Percentiles rank a stretch among this genome's conserved stretches.
phyloP scores from a whole-genome alignment of 2,113 vertebrate species.

The Bostrychus sinensis region DNA sequence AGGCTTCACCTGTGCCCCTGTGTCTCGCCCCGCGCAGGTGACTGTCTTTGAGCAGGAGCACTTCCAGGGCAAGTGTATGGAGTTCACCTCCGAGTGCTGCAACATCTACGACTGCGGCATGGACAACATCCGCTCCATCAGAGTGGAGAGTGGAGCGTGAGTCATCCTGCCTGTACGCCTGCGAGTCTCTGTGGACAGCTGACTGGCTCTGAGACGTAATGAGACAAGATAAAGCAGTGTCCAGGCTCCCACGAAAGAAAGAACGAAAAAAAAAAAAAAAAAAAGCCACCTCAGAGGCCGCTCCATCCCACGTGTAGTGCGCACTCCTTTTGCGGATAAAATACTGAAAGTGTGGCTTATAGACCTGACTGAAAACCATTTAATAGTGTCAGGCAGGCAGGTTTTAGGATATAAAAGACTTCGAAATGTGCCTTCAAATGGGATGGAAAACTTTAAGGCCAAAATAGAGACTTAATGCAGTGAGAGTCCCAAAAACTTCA shows the following conservation, averaged over 20 bases:
- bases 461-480: not conserved
- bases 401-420: not conserved
- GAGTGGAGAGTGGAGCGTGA: conserved; percentile 77
- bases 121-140: conserved; percentile 75
- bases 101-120: conserved; percentile 73
- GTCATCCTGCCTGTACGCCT: conserved; percentile 67
- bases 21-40: conserved; percentile 48
- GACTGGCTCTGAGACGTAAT: conserved; percentile 33
- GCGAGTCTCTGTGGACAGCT: conserved; percentile 48
- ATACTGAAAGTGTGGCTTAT: not conserved
- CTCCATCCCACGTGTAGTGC: not conserved
- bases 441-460: not conserved
- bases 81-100: conserved; percentile 72
- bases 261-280: not conserved
- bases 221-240: conserved; percentile 8
- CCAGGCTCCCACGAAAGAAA: conserved; percentile 15
- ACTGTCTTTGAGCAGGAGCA: conserved; percentile 73
- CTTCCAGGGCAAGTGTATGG: conserved; percentile 70
- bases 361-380: not conserved
- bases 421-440: not conserved
- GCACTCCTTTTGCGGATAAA: not conserved
- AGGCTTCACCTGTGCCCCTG: not conserved
- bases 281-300: conserved; percentile 9
- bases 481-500: not conserved
- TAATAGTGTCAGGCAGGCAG: conserved; percentile 1